A percentile compares a stretch with the other conserved stretches of the same genome.
These are phyloP conservation scores for Patella depressa DNA, from an alignment of 2,888 invertebrate genomes.

Conservation along the genomic window DNA sequence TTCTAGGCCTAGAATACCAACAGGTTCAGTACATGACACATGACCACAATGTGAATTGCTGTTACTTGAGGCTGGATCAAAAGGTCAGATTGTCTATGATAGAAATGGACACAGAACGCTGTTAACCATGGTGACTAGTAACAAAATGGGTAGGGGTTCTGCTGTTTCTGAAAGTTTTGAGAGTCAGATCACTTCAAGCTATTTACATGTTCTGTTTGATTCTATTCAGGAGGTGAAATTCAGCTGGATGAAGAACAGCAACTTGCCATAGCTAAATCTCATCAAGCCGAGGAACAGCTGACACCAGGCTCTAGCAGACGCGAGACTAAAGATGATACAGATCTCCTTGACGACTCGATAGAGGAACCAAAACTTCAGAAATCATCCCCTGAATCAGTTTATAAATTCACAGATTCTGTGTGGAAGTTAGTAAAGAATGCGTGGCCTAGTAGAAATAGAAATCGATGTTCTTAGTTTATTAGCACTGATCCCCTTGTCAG, in stretches of 20 bases:
- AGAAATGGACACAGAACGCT: too few species aligned
- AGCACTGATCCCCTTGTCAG: neutral
- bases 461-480: slow-evolving; percentile 21
- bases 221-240: neutral
- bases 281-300: slow-evolving; percentile 23
- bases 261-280: slow-evolving; percentile 18
- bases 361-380: slow-evolving; percentile 36
- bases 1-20: too few species aligned
- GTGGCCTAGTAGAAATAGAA: slow-evolving; percentile 15
- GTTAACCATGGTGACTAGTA: too few species aligned
- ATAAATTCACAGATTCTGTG: slow-evolving; percentile 39
- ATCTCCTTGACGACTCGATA: slow-evolving; percentile 22
- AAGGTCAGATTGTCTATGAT: too few species aligned
- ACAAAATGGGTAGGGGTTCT: too few species aligned
- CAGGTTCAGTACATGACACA: too few species aligned
- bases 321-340: slow-evolving; percentile 21
- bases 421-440: slow-evolving; percentile 38
- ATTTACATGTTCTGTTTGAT: neutral
- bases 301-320: slow-evolving; percentile 16
- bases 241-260: slow-evolving; percentile 27
- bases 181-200: too few species aligned
- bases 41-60: too few species aligned
- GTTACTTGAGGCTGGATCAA: too few species aligned
- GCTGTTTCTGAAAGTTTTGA: too few species aligned
- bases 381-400: slow-evolving; percentile 38